Percentiles rank a stretch among this genome's conserved stretches.
Evolutionary conservation across 2,797 vertebrate species (phyloP).

Genomic region (Thalassophryne amazonica): DNA sequence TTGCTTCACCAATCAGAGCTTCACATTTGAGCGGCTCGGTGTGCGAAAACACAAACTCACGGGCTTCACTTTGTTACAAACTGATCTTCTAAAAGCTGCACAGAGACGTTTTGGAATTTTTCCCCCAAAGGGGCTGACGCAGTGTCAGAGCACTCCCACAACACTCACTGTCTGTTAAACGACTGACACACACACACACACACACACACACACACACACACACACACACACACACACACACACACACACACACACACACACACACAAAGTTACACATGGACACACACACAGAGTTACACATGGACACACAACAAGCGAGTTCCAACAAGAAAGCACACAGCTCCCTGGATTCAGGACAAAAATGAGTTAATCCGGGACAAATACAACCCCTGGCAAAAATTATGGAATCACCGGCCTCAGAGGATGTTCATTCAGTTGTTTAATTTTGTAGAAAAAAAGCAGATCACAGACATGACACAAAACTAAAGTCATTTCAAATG

Average conservation of each 20-base stretch:
- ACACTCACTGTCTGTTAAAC: constrained; percentile 72
- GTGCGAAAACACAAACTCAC: too few species aligned
- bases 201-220: constrained; percentile 23
- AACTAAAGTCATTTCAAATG: too few species aligned
- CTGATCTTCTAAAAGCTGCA: too few species aligned
- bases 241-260: not conserved
- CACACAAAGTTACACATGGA: constrained; percentile 2
- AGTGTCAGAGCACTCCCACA: constrained; percentile 63
- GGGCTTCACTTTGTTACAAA: too few species aligned
- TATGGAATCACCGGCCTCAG: too few species aligned
- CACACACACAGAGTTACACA: constrained; percentile 5
- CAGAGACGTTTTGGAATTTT: constrained; percentile 54
- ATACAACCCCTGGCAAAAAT: too few species aligned
- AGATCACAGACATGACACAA: too few species aligned
- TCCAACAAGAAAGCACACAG: not conserved
- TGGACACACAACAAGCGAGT: constrained; percentile 7
- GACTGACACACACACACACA: constrained; percentile 11
- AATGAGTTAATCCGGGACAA: constrained; percentile 66
- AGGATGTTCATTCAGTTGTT: too few species aligned
- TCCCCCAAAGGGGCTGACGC: constrained; percentile 64
- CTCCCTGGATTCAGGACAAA: constrained; percentile 56
- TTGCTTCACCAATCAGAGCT: too few species aligned
- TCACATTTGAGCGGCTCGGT: too few species aligned
- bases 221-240: constrained; percentile 9
- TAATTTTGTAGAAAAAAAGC: too few species aligned